Conservation (phyloP, 1,140 invertebrate species). For the Tigriopus japonicus region DNA sequence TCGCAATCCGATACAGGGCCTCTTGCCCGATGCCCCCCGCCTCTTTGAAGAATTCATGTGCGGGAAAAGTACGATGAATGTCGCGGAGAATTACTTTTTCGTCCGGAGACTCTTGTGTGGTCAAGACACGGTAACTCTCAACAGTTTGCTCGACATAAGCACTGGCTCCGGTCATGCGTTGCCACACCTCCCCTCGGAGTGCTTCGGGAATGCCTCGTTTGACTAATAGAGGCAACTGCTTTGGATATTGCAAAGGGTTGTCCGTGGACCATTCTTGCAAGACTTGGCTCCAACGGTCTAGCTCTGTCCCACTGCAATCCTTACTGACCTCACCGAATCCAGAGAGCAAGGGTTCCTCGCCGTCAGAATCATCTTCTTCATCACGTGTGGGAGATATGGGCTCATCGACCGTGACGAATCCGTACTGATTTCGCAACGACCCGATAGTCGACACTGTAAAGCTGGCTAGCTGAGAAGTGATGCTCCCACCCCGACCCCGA, state of each 20-base stretch:
- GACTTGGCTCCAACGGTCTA: conserved; percentile 80
- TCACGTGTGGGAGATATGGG: neutral
- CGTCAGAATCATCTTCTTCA: conserved; percentile 27
- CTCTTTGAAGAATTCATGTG: conserved; percentile 92
- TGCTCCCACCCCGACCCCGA: neutral
- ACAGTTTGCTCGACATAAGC: conserved; percentile 55
- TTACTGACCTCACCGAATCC: conserved; percentile 90
- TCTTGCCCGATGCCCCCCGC: conserved; percentile 79
- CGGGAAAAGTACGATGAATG: conserved; percentile 94
- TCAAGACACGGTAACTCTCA: conserved; percentile 73
- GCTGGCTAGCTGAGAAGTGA: neutral
- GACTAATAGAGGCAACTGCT: conserved; percentile 53
- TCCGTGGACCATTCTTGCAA: conserved; percentile 47
- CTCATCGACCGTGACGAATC: neutral
- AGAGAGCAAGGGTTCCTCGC: conserved; percentile 84
- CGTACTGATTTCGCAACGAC: neutral
- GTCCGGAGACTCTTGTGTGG: conserved; percentile 75
- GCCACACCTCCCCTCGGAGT: conserved; percentile 90
- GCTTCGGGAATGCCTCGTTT: conserved; percentile 83
- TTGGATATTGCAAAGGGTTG: conserved; percentile 35
- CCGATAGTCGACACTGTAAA: neutral
- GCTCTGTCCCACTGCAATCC: conserved; percentile 76
- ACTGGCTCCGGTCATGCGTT: conserved; percentile 68
- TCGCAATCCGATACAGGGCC: conserved; percentile 79
- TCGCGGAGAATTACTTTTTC: conserved; percentile 86